Evolutionary conservation across 2,113 vertebrate genomes (phyloP).

Genomic region (Hypanus sabinus): DNA sequence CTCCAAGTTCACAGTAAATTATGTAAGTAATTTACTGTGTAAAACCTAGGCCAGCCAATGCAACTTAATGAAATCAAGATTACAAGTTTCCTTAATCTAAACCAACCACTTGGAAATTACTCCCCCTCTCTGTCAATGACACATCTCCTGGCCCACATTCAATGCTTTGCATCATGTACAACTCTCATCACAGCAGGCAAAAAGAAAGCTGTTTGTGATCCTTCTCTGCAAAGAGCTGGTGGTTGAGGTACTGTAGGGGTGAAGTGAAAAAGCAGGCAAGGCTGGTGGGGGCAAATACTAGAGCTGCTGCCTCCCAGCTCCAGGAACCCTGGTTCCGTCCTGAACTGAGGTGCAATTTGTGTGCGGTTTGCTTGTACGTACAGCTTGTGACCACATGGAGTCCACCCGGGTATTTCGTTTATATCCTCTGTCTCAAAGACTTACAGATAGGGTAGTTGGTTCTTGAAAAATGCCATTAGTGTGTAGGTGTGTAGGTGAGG

Average conservation of each 20-base stretch:
- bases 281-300: no score
- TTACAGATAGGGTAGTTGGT: no score
- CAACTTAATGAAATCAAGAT: conserved; percentile 33
- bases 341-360: no score
- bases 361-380: no score
- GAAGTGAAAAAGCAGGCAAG: not conserved
- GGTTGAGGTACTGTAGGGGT: not conserved
- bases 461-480: no score
- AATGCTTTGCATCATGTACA: not conserved
- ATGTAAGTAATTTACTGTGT: not conserved
- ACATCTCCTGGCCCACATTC: not conserved
- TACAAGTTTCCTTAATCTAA: conserved; percentile 16
- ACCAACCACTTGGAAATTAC: not conserved
- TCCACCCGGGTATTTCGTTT: no score
- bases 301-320: no score
- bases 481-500: no score
- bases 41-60: not conserved
- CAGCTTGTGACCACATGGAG: no score
- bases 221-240: not conserved
- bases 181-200: not conserved
- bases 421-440: no score
- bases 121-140: not conserved
- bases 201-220: not conserved
- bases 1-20: not conserved
- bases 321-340: no score